phyloP scores from a whole-genome alignment of 2,797 vertebrate genomes.

The Amazonetta brasiliensis region DNA sequence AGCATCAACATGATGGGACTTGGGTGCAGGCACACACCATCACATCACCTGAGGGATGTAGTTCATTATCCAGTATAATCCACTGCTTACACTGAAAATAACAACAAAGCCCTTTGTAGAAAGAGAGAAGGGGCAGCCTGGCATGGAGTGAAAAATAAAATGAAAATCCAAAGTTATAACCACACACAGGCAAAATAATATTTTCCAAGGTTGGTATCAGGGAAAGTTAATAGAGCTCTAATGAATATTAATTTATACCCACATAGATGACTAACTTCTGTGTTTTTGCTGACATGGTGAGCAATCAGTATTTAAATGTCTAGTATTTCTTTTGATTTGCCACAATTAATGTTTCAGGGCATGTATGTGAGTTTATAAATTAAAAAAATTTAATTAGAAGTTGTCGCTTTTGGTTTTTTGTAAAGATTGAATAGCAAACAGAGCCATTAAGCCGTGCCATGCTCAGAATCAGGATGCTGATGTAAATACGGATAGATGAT shows the following conservation, averaged over 20 bases:
- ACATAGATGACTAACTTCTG: slow-evolving; percentile 15
- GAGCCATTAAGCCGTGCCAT: neutral
- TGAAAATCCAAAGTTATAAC: neutral
- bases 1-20: neutral
- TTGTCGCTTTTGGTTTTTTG: neutral
- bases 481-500: slow-evolving; percentile 3
- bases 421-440: neutral
- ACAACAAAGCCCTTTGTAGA: neutral
- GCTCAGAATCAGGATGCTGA: neutral
- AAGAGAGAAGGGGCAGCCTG: neutral
- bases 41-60: too few relatives aligned
- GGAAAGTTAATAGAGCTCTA: slow-evolving; percentile 16
- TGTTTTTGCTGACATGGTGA: slow-evolving; percentile 63
- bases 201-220: slow-evolving; percentile 17
- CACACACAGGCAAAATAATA: neutral
- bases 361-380: slow-evolving; percentile 81
- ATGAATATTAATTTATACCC: slow-evolving; percentile 50
- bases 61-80: neutral
- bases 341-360: slow-evolving; percentile 86
- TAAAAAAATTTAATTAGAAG: slow-evolving; percentile 77
- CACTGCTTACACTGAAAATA: neutral
- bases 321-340: slow-evolving; percentile 72
- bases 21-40: neutral
- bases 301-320: slow-evolving; percentile 82
- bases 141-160: neutral